Evolutionary conservation across 2,797 vertebrate genomes (phyloP), one percentile per base, ranked within the genome.

Genomic region (Pampus argenteus): DNA sequence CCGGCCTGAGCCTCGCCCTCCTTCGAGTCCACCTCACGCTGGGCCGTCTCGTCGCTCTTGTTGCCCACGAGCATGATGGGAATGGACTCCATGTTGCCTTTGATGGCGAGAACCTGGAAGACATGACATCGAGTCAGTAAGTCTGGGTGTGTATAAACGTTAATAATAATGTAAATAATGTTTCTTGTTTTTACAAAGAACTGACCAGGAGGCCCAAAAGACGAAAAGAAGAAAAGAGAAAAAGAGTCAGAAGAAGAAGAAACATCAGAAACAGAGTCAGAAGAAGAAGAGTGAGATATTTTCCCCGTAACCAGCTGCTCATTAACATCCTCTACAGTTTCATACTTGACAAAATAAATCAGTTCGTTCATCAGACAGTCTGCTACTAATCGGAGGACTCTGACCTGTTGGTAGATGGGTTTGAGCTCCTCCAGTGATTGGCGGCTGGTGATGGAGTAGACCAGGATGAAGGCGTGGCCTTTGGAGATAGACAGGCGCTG

Each of bases 401-500:
- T 97, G 96, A 92, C 91, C 93, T 97, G 96, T 88, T 97, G 94
- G 93, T 98, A 97, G 83, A 98, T 98, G 88, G 97, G 97, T 70
- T 95, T 95, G 76, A 98, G 94, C 94, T 98, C 97, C 90, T 98
- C 97, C 91, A 98, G 93, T 0, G 97, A 98, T 78, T 98, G 97
- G 79, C 93, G 93, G 93, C 96, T 98, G 85, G 97, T 97, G 92
- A 98, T 93, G 1, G 97, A 98, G 94, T 96, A 98, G 74, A 98
- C 97, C 84, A 98, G 91, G 90, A 98, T 96, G 92, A 98, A 98
- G 85, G 97, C 97, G 3, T 98, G 97, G 74, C 97, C 97, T 86
- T 97, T 98, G 90, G 97, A 98, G 93, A 98, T 98, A 91, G 97
- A 98, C 28, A 98, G 94, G 10, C 97, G 95, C 93, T 98, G 97